Conservation (phyloP, 2,888 invertebrate genomes). For the Hypsopygia costalis region DNA sequence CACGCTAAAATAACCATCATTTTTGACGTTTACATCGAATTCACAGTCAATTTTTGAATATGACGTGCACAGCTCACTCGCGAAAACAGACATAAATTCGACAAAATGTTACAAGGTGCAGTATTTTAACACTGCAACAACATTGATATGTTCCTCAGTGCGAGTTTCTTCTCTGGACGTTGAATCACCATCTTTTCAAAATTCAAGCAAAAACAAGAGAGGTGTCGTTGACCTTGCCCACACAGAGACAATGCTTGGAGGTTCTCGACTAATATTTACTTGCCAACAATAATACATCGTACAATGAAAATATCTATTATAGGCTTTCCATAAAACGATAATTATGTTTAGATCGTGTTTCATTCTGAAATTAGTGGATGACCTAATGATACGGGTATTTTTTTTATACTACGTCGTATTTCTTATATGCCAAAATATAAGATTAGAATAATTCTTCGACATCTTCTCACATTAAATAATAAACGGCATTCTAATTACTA, state of each 20-base stretch:
- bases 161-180: conserved; percentile 4
- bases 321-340: neutral
- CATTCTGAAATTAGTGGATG: too few species aligned
- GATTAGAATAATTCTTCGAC: too few species aligned
- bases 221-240: conserved; percentile 7
- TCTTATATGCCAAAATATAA: too few species aligned
- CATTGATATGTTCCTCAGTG: neutral
- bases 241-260: conserved; percentile 9
- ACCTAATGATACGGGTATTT: too few species aligned
- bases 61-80: neutral
- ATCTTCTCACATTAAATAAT: too few species aligned
- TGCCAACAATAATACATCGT: conserved; percentile 1
- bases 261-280: conserved; percentile 5
- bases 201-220: conserved; percentile 10
- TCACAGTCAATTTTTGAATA: neutral
- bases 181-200: conserved; percentile 10
- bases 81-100: conserved; percentile 1
- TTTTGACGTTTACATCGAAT: conserved; percentile 11
- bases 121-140: conserved; percentile 4
- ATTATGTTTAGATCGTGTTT: too few species aligned
- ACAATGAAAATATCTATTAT: neutral
- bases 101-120: neutral
- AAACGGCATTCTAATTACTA: too few species aligned
- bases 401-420: too few species aligned
- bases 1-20: neutral